phyloP scores from a whole-genome alignment of 2,797 vertebrate genomes.

The Etheostoma nigrum region DNA sequence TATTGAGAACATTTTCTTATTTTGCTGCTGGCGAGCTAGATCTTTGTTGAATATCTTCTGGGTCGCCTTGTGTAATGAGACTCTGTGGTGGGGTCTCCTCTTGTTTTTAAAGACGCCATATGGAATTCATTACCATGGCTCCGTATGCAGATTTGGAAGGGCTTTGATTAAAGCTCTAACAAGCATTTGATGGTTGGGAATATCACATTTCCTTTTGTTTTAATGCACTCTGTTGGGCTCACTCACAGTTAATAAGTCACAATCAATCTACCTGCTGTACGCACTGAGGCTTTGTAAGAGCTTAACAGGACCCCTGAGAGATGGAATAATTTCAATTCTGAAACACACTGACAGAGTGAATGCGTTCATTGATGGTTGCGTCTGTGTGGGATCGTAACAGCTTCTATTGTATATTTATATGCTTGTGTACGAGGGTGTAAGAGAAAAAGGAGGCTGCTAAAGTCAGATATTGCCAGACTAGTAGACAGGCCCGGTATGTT shows the following conservation, averaged over 20 bases:
- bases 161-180: slow-evolving; percentile 88
- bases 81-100: slow-evolving; percentile 61
- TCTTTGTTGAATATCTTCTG: slow-evolving; percentile 71
- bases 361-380: slow-evolving; percentile 71
- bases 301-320: slow-evolving; percentile 84
- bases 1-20: slow-evolving; percentile 66
- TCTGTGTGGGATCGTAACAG: slow-evolving; percentile 69
- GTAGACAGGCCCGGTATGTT: slow-evolving; percentile 51
- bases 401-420: slow-evolving; percentile 74
- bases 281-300: slow-evolving; percentile 81
- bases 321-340: slow-evolving; percentile 82
- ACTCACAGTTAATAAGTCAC: slow-evolving; percentile 86
- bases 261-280: slow-evolving; percentile 85
- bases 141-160: slow-evolving; percentile 80
- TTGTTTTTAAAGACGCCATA: slow-evolving; percentile 80
- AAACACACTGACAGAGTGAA: slow-evolving; percentile 78
- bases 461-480: slow-evolving; percentile 60
- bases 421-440: slow-evolving; percentile 59
- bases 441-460: slow-evolving; percentile 62
- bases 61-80: slow-evolving; percentile 61
- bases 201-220: slow-evolving; percentile 87
- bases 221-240: slow-evolving; percentile 86
- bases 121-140: slow-evolving; percentile 81
- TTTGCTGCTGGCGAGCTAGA: slow-evolving; percentile 45
- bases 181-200: slow-evolving; percentile 85